Conservation (phyloP, 2,888 invertebrate species). For the Dusona sp. region DNA sequence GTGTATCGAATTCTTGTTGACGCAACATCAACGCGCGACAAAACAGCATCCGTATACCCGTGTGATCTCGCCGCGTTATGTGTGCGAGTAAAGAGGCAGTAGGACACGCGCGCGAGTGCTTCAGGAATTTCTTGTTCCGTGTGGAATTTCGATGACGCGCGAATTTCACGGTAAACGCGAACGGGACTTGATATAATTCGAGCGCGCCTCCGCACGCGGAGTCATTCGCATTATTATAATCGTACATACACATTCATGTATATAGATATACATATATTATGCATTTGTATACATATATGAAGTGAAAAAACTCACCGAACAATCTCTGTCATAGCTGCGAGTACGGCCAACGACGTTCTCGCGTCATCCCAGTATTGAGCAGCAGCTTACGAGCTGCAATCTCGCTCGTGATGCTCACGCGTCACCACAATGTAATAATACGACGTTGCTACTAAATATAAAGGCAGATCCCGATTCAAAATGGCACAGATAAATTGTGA, state of each 20-base stretch:
- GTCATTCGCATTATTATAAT: conserved; percentile 45
- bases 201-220: conserved; percentile 38
- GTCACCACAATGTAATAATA: conserved; percentile 59
- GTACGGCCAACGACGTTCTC: conserved; percentile 70
- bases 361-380: conserved; percentile 75
- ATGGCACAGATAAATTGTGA: conserved; percentile 58
- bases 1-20: conserved; percentile 36
- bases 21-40: conserved; percentile 13
- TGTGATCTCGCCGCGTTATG: conserved; percentile 32
- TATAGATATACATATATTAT: too few relatives aligned
- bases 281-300: neutral
- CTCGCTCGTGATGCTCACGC: conserved; percentile 65
- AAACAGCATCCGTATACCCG: neutral
- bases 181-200: conserved; percentile 55
- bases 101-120: conserved; percentile 39
- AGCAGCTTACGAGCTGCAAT: conserved; percentile 66
- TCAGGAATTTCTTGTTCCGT: conserved; percentile 57
- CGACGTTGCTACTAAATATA: conserved; percentile 48
- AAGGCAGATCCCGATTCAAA: conserved; percentile 54
- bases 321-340: conserved; percentile 77
- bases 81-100: conserved; percentile 42
- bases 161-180: conserved; percentile 53
- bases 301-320: conserved; percentile 74
- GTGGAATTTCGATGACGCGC: conserved; percentile 65
- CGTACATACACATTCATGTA: neutral